Evolutionary conservation across 2,113 vertebrate species (phyloP).

Genomic region (Callorhinus ursinus): DNA sequence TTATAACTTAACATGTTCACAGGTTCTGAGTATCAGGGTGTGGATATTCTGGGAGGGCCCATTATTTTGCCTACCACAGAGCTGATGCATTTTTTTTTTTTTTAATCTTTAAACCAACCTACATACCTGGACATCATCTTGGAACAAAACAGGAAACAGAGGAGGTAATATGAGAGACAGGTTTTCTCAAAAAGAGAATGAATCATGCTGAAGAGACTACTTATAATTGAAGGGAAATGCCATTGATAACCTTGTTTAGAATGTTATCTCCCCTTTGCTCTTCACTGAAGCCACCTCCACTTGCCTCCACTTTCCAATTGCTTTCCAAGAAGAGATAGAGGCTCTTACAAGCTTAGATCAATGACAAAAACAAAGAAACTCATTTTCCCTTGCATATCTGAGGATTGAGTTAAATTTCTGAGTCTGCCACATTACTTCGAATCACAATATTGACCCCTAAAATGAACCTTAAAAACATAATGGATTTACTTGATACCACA

Average conservation of each 20-base stretch:
- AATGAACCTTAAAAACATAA: background rate
- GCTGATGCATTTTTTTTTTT: background rate
- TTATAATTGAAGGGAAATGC: slow-evolving; percentile 12
- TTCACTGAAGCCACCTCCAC: background rate
- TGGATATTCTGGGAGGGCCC: too few relatives aligned
- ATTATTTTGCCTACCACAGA: background rate
- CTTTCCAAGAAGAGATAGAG: background rate
- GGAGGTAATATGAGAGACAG: background rate
- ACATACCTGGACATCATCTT: background rate
- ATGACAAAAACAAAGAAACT: background rate
- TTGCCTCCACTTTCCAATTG: background rate
- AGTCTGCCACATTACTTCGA: background rate
- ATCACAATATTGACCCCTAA: background rate
- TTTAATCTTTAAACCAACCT: background rate
- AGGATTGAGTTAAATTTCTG: background rate
- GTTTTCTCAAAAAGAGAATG: background rate
- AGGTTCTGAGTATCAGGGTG: background rate
- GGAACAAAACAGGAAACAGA: background rate
- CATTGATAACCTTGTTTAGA: background rate
- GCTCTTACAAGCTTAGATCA: background rate
- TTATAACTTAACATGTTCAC: background rate
- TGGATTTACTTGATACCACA: background rate
- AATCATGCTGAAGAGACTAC: background rate
- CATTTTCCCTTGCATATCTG: background rate
- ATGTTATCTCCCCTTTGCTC: background rate